Evolutionary conservation across 2,113 vertebrate species (phyloP), one percentile per base, ranked within the genome.

Genomic region (Pomatorhinus ruficollis): DNA sequence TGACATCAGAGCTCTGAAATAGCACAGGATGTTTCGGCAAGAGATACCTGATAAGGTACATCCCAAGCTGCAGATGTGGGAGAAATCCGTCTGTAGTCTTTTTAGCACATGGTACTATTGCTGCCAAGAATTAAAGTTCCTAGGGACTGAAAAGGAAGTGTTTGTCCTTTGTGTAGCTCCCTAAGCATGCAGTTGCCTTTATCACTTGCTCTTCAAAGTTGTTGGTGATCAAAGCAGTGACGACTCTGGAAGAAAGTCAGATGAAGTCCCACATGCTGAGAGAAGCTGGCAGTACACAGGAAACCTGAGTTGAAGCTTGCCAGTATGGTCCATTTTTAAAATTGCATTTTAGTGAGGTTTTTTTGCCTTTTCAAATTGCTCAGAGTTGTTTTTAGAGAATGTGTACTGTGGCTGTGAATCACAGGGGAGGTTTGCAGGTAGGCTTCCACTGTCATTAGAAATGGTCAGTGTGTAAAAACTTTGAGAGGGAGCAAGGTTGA

Each of bases 91-190:
- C 60, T 19, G 60, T 91, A 57, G n/a, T 64, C 61, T 33, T 95
- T 87, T 66, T 66, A 66, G 63, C 68, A 50, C 50, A 8, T 33
- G 49, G 45, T 74, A 21, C 39, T 1, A 2, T 57, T 74, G 28
- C 86, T 95, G 90, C 79, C 75, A 90, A 93, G 85, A 94, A 80
- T 92, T 93, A 59, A 80, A 90, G 33, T 52, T 92, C 35, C 71
- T 66, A 37, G 83, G 54, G 79, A 59, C 86, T 63, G 42, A 31
- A 92, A 93, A 86, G 76, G 86, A 90, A 95, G 64, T 44, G 86
- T 95, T 92, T 96, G 89, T 85, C 83, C 90, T 89, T 95, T 94
- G 64, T 88, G 28, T 86, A 83, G 80, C 71, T 93, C 89, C 31
- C 37, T 60, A 37, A 91, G 84, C 74, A 69, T 42, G 52, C 79